phyloP scores from a whole-genome alignment of 2,797 vertebrate genomes.

The Pipistrellus pygmaeus region DNA sequence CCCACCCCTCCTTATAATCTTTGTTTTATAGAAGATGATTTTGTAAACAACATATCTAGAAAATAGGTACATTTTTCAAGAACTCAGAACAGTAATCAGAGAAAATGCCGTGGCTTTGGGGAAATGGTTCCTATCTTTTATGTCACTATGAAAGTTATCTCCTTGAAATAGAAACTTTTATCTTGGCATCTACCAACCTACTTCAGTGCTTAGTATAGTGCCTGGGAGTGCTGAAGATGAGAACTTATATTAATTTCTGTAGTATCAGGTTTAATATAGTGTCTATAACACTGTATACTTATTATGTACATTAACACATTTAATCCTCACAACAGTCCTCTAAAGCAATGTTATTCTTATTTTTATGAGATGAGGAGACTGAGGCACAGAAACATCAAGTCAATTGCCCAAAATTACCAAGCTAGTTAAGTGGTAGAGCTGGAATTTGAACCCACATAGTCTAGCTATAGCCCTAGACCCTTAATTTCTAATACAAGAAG shows the following conservation, averaged over 20 bases:
- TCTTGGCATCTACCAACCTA: not conserved
- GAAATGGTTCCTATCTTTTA: conserved; percentile 31
- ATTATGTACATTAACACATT: not conserved
- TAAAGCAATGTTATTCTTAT: not conserved
- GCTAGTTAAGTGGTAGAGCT: not conserved
- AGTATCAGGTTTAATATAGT: not conserved
- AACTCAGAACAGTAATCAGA: conserved; percentile 47
- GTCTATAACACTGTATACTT: not conserved
- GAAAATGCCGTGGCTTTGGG: not conserved
- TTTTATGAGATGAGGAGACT: conserved; percentile 10
- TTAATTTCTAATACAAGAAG: conserved; percentile 14
- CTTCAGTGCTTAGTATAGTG: not conserved
- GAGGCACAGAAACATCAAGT: conserved; percentile 20
- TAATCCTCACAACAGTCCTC: not conserved
- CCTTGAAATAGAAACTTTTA: conserved; percentile 32
- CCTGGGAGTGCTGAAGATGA: not conserved
- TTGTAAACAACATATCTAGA: conserved; percentile 28
- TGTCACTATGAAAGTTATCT: conserved; percentile 24
- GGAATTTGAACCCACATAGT: not conserved
- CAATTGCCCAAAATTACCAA: conserved; percentile 2
- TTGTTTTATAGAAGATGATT: not conserved
- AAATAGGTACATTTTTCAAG: not conserved
- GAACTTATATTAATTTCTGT: conserved; percentile 7
- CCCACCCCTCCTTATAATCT: not conserved
- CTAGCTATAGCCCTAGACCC: not conserved